Evolutionary conservation across 1,140 invertebrate species (phyloP), one percentile per base, ranked within the genome.

Genomic region (Thereuonema tuberculata): DNA sequence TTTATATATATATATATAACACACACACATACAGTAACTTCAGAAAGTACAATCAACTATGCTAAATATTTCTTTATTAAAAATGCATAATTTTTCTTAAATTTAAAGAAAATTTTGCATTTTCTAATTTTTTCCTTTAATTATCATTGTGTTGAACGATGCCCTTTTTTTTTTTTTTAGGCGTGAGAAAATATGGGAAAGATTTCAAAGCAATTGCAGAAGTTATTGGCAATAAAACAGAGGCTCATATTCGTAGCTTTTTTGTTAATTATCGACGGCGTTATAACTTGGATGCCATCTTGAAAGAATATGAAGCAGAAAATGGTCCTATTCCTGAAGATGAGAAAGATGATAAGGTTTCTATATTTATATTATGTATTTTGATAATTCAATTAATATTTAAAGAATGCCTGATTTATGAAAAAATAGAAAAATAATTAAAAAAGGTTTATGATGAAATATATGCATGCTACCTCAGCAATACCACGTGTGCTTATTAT

Each of bases 121-220:
- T 59, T 28, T 49, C 29, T 23, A 50, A 50, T 24, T 48, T 57
- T 62, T 62, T 48, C 31, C 23, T 64, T 17, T 27, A 47, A 56
- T 60, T 26, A 47, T 47, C 23, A 37, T 54, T 28, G 37, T n/a
- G 3, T 1, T 43, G 17, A 26, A 23, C 56, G 56, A n/a, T n/a
- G n/a, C 31, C 31, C 15, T 62, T 49, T 57, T 56, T 60, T 58
- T 61, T 64, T 52, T 61, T 64, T 64, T 1, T 63, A 82, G 81
- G 80, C 59, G 84, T 97, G 31, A 79, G 90, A 49, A 92, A 93
- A 72, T 96, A 92, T 76, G 94, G 94, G 66, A 94, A 92, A 76
- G 87, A 97, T 73, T 97, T 94, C 75, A 84, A 89, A 74, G 89
- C 89, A 24, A 96, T 98, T 62, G 90, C 93, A 17, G 92, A 97